Evolutionary conservation across 2,113 vertebrate genomes (phyloP).

Genomic region (Elgaria multicarinata): DNA sequence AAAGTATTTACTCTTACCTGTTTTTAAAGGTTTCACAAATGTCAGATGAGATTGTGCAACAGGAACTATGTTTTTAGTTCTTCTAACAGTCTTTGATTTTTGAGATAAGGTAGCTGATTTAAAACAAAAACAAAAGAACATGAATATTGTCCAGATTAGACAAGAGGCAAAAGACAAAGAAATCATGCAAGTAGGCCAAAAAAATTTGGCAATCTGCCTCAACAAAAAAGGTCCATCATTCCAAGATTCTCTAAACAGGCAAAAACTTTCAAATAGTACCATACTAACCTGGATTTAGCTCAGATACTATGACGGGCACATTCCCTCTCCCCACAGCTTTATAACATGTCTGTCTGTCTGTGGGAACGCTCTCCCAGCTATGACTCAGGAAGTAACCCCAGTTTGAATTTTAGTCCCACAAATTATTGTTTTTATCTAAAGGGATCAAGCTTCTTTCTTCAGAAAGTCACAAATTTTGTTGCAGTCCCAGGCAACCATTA

Average conservation of each 20-base stretch:
- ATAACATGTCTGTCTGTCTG: neutral
- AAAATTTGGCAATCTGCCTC: neutral
- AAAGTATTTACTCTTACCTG: slow-evolving; percentile 75
- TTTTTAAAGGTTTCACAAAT: slow-evolving; percentile 86
- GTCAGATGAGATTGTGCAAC: slow-evolving; percentile 88
- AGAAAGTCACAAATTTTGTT: neutral
- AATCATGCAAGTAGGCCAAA: neutral
- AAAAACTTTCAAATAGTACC: neutral
- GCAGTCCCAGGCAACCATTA: neutral
- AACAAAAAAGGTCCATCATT: neutral
- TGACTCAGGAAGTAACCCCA: neutral
- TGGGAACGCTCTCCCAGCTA: neutral
- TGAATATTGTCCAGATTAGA: neutral
- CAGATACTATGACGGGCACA: neutral
- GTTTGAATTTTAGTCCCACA: neutral
- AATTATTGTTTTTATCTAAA: neutral
- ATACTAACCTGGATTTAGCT: neutral
- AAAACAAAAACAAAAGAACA: slow-evolving; percentile 32
- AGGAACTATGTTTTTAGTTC: slow-evolving; percentile 72
- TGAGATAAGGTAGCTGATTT: slow-evolving; percentile 68
- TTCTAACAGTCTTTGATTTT: slow-evolving; percentile 57
- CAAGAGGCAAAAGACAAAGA: neutral
- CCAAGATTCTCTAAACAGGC: neutral
- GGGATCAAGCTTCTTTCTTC: neutral
- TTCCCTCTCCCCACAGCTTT: neutral